A percentile compares a stretch with the other conserved stretches of the same genome.
Conservation (phyloP, 1,140 invertebrate genomes). For the Drosophila pruinosa region DNA sequence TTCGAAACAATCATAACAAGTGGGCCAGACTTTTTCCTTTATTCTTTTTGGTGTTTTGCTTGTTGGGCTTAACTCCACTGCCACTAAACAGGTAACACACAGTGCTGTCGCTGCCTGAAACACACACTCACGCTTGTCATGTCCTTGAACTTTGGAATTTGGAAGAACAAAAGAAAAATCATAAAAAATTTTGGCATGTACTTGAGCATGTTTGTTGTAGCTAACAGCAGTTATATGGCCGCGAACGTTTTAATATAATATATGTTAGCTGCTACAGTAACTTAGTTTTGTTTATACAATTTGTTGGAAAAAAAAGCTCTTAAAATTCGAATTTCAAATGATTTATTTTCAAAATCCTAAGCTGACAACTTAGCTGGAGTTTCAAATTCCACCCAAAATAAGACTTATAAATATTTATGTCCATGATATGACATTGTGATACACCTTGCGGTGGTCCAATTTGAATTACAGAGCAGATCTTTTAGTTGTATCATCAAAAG, state of each 20-base stretch:
- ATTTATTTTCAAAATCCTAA: background rate
- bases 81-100: constrained; percentile 16
- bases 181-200: constrained; percentile 17
- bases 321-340: constrained; percentile 3
- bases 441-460: background rate
- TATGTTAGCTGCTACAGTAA: background rate
- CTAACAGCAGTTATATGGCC: background rate
- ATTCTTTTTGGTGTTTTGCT: background rate
- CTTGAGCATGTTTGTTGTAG: background rate
- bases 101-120: background rate
- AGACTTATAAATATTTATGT: constrained; percentile 20
- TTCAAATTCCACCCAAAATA: background rate
- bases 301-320: constrained; percentile 1
- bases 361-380: background rate
- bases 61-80: background rate
- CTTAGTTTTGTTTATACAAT: background rate
- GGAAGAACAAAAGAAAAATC: background rate
- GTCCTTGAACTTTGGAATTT: constrained; percentile 53
- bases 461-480: background rate
- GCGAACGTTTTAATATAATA: too few relatives aligned
- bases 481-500: constrained; percentile 18
- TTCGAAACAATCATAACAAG: constrained; percentile 36
- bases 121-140: background rate
- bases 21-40: background rate
- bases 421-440: background rate